Evolutionary conservation across 2,888 invertebrate species (phyloP).

Genomic region (Augochlorella aurata): DNA sequence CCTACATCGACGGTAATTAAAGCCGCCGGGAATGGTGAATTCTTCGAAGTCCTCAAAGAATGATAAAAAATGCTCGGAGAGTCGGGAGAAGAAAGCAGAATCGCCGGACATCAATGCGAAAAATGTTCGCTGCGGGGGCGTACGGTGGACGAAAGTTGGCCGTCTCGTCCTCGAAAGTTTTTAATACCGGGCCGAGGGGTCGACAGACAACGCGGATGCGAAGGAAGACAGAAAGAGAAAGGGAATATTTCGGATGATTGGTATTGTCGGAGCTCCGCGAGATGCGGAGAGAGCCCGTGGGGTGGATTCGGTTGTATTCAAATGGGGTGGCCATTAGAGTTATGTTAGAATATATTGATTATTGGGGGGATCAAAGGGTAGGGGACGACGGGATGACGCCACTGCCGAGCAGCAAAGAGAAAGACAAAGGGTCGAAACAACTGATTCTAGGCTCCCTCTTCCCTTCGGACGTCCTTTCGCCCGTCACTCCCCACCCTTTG

Average conservation of each 20-base stretch:
- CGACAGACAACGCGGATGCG: conserved; percentile 57
- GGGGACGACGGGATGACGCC: conserved; percentile 75
- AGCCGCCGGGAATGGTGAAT: too few relatives aligned
- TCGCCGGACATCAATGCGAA: conserved; percentile 61
- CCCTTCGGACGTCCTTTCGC: conserved; percentile 38
- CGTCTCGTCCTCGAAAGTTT: conserved; percentile 76
- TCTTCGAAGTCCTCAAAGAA: too few relatives aligned
- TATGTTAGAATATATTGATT: conserved; percentile 82
- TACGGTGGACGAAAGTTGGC: conserved; percentile 67
- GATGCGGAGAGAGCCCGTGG: conserved; percentile 67
- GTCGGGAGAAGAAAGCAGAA: conserved; percentile 43
- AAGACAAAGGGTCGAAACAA: conserved; percentile 73
- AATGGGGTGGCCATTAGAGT: conserved; percentile 81
- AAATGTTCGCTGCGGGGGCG: conserved; percentile 68
- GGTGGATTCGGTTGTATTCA: conserved; percentile 78
- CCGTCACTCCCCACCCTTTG: conserved; percentile 8
- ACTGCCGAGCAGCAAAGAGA: conserved; percentile 67
- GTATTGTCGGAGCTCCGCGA: conserved; percentile 77
- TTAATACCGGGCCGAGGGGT: conserved; percentile 78
- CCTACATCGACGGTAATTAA: too few relatives aligned
- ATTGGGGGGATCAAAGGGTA: conserved; percentile 81
- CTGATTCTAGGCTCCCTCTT: conserved; percentile 53
- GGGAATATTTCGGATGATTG: conserved; percentile 80
- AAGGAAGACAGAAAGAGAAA: conserved; percentile 52
- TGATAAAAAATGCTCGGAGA: neutral